Conservation (phyloP, 2,888 invertebrate species). For the Protodeltote pygarga region DNA sequence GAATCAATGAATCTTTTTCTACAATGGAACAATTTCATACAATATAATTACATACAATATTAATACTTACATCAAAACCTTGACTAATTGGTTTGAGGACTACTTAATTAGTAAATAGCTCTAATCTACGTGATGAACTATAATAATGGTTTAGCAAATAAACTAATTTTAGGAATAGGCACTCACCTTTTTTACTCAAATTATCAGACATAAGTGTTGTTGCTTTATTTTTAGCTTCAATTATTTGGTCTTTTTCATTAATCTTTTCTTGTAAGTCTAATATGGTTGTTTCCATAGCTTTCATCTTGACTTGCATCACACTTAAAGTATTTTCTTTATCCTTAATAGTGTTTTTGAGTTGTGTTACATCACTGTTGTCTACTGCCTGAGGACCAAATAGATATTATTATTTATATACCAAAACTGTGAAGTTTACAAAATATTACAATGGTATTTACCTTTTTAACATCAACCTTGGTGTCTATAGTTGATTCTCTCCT, state of each 20-base stretch:
- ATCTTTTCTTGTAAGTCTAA: slow-evolving; percentile 94
- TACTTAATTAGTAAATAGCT: no score
- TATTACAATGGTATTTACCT: slow-evolving; percentile 9
- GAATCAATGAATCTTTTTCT: slow-evolving; percentile 90
- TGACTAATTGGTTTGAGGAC: no score
- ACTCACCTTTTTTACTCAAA: slow-evolving; percentile 88
- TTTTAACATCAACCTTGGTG: slow-evolving; percentile 56
- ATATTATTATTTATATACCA: no score
- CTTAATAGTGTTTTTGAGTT: slow-evolving; percentile 90
- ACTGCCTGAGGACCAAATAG: slow-evolving; percentile 52
- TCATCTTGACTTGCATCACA: slow-evolving; percentile 79
- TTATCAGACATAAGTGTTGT: slow-evolving; percentile 92
- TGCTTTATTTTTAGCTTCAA: slow-evolving; percentile 93
- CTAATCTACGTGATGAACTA: no score
- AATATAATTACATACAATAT: no score
- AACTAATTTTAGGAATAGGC: no score
- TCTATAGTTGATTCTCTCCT: slow-evolving; percentile 64
- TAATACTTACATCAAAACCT: no score
- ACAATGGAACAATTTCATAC: no score
- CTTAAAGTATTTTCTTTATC: slow-evolving; percentile 79
- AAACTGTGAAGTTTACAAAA: no score
- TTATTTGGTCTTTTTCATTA: slow-evolving; percentile 93
- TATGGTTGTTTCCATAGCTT: slow-evolving; percentile 91
- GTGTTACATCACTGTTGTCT: slow-evolving; percentile 73
- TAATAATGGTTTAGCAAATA: no score